Conservation (phyloP, 2,113 vertebrate species). For the Mustela lutreola region DNA sequence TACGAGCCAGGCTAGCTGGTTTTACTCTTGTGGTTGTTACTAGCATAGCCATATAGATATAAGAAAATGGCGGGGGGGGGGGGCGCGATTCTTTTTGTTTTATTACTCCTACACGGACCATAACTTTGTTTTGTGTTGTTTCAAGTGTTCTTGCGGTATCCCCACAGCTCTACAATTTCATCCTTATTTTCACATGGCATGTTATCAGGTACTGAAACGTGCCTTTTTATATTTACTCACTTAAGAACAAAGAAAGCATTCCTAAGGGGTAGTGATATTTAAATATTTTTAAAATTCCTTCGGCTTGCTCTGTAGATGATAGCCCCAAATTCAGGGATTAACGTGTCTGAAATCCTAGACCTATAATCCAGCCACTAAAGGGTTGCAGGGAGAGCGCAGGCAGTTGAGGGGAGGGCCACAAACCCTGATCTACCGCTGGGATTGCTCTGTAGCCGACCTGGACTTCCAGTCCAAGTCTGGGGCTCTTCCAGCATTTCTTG, state of each 20-base stretch:
- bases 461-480: background rate
- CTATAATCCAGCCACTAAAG: background rate
- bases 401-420: background rate
- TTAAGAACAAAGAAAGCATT: background rate
- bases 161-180: background rate
- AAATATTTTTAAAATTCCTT: background rate
- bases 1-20: background rate
- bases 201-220: background rate
- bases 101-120: background rate
- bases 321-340: background rate
- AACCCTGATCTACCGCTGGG: background rate
- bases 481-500: background rate
- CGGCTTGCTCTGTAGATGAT: background rate
- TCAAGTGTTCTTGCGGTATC: background rate
- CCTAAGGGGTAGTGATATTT: background rate
- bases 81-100: background rate
- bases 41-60: background rate
- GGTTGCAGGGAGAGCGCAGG: background rate
- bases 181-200: background rate
- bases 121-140: background rate
- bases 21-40: background rate
- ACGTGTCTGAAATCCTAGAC: background rate
- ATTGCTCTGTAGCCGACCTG: background rate
- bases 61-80: background rate
- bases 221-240: background rate